Evolutionary conservation across 2,113 vertebrate species (phyloP).

Genomic region (Cebidichthys violaceus): DNA sequence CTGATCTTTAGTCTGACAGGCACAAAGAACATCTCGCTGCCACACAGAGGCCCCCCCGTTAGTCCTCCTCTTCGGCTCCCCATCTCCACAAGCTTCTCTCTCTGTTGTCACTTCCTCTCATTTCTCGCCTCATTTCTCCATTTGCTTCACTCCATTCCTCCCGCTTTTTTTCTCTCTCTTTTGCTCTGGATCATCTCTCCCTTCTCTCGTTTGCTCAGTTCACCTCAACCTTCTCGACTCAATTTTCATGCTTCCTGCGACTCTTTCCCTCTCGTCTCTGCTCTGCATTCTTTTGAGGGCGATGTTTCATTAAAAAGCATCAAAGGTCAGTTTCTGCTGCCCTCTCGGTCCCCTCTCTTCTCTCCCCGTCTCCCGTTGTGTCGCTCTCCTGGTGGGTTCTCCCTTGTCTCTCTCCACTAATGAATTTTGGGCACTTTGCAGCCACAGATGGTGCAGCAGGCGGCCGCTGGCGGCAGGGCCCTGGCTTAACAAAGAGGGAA

Average conservation of each 20-base stretch:
- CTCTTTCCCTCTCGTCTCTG: slow-evolving; percentile 1
- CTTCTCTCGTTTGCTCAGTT: slow-evolving; percentile 39
- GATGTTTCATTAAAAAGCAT: slow-evolving; percentile 60
- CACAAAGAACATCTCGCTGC: slow-evolving; percentile 69
- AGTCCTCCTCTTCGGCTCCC: slow-evolving; percentile 40
- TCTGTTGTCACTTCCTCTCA: slow-evolving; percentile 49
- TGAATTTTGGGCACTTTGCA: slow-evolving; percentile 75
- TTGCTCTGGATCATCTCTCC: slow-evolving; percentile 47
- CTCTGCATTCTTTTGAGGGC: slow-evolving; percentile 26
- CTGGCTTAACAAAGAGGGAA: slow-evolving; percentile 52
- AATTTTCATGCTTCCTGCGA: slow-evolving; percentile 26
- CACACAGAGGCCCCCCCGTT: slow-evolving; percentile 41
- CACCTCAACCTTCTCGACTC: slow-evolving; percentile 41
- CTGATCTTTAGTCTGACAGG: slow-evolving; percentile 82
- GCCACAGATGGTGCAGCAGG: slow-evolving; percentile 78
- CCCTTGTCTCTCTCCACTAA: slow-evolving; percentile 64
- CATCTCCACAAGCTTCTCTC: slow-evolving; percentile 31
- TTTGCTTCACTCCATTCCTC: slow-evolving; percentile 63
- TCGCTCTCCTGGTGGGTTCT: slow-evolving; percentile 46
- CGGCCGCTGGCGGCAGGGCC: slow-evolving; percentile 53
- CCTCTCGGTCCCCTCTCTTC: slow-evolving; percentile 1
- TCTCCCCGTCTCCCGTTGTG: slow-evolving; percentile 15
- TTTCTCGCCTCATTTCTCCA: slow-evolving; percentile 57
- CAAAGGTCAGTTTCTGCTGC: slow-evolving; percentile 32
- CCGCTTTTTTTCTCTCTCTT: slow-evolving; percentile 22